A percentile compares a stretch with the other conserved stretches of the same genome.
Conservation (phyloP, 2,113 vertebrate genomes). For the Nesoenas mayeri region DNA sequence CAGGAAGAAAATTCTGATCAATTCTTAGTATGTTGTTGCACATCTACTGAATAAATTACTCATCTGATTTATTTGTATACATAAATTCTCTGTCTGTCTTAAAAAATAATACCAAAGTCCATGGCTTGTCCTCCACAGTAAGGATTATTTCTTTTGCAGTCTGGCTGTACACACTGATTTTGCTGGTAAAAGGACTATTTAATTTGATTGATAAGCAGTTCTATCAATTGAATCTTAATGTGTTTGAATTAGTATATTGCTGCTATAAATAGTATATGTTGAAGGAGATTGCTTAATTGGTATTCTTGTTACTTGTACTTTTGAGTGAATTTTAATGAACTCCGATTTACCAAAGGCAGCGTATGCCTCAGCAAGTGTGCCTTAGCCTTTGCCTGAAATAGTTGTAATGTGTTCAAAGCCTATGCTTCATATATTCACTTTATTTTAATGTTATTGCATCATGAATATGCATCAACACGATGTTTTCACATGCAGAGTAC, state of each 20-base stretch:
- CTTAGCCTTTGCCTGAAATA: not conserved
- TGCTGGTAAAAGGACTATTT: not conserved
- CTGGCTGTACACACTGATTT: not conserved
- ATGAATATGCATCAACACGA: not conserved
- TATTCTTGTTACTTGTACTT: not conserved
- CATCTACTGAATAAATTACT: not conserved
- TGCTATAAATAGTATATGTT: not conserved
- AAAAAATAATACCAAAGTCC: not conserved
- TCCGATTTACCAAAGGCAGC: not conserved
- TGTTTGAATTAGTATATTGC: not conserved
- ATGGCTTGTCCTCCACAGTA: not conserved
- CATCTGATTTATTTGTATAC: not conserved
- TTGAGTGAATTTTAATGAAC: constrained; percentile 5
- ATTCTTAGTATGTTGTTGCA: not conserved
- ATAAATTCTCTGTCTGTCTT: not conserved
- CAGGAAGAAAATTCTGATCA: not conserved
- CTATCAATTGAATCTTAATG: not conserved
- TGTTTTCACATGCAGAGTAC: not conserved
- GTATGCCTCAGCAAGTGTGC: not conserved
- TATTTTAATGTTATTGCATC: not conserved
- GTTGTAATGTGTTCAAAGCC: not conserved
- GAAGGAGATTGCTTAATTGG: not conserved
- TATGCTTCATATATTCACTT: not conserved
- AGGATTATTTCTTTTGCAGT: not conserved
- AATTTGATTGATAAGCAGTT: not conserved